Evolutionary conservation across 37 sponge, comb jelly and placozoan species (phyloP), one percentile per base, ranked within the genome.

Genomic region (Lycopodina hypogea): DNA sequence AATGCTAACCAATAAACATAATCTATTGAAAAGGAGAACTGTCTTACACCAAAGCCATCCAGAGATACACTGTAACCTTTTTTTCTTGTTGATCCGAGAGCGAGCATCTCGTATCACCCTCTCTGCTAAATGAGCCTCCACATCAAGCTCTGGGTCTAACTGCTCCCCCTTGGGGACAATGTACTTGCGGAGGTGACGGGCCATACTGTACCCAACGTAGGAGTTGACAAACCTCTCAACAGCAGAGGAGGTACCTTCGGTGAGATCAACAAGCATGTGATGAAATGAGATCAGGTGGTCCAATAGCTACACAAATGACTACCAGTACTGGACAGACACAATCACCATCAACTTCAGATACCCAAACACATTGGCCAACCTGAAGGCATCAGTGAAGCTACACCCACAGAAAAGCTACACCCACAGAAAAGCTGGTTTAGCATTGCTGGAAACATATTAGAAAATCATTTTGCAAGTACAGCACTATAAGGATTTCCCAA

Each of bases 11-110:
- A n/a, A 29, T 45, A 71, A 11, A 71, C 4, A 26, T 17, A 67
- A 67, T 67, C 36, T 67, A 32, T 2, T 67, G 38, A 11, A 45
- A 12, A 45, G 48, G 24, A 70, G 7, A 26, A 24, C 1, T 0
- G 22, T 77, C 87, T 87, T 60, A 87, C 87, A 75, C 82, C 87
- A 87, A 18, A 81, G 63, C 75, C 61, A 68, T 76, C 87, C 81
- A 58, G 77, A 76, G 87, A 75, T 2, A 60, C 87, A 87, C 55
- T 80, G 75, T 0, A 87, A 57, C 28, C 77, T 39, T 30, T 19
- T 56, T 36, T 68, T 68, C 34, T 53, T 75, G 0, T 0, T 55
- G 1, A 60, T 71, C 51, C 1, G 28, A 9, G 3, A 33, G 77
- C 42, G 60, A 17, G 65, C 62, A 15, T 45, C 28, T 29, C 56